Conservation (phyloP, 2,888 invertebrate species). For the Teleogryllus oceanicus region DNA sequence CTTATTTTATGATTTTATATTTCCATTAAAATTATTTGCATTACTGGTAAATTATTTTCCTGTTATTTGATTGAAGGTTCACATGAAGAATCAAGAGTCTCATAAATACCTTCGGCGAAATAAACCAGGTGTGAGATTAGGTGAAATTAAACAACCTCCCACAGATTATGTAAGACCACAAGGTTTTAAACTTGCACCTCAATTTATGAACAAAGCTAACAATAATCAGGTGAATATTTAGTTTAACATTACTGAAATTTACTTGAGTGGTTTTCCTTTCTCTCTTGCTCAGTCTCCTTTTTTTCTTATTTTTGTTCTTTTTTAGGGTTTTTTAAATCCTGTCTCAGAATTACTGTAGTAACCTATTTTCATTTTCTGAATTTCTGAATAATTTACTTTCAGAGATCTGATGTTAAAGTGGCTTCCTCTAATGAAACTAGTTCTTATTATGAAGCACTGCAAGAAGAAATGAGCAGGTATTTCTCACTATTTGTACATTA, state of each 20-base stretch:
- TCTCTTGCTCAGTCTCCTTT: no score
- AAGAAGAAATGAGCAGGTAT: slow-evolving; percentile 53
- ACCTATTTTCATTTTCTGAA: background rate
- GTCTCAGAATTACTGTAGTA: background rate
- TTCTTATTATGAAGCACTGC: slow-evolving; percentile 43
- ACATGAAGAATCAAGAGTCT: slow-evolving; percentile 63
- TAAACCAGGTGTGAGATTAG: slow-evolving; percentile 57
- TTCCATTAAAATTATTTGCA: slow-evolving; percentile 27
- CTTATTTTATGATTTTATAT: no score
- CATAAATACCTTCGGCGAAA: slow-evolving; percentile 63
- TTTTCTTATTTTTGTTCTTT: background rate
- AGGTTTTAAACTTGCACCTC: slow-evolving; percentile 44
- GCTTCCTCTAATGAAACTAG: slow-evolving; percentile 39
- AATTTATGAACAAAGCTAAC: slow-evolving; percentile 27
- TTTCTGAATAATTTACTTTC: slow-evolving; percentile 34
- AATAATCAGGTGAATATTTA: slow-evolving; percentile 29
- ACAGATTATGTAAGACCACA: slow-evolving; percentile 59
- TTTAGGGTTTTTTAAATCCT: background rate
- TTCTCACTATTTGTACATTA: slow-evolving; percentile 31
- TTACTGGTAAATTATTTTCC: no score
- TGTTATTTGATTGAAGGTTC: slow-evolving; percentile 51
- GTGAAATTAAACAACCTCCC: slow-evolving; percentile 56
- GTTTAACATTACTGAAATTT: background rate
- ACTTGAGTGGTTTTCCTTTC: no score
- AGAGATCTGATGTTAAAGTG: slow-evolving; percentile 41